Base-by-base conservation (phyloP, 2,797 vertebrate species). In the Anguilla marmorata region DNA sequence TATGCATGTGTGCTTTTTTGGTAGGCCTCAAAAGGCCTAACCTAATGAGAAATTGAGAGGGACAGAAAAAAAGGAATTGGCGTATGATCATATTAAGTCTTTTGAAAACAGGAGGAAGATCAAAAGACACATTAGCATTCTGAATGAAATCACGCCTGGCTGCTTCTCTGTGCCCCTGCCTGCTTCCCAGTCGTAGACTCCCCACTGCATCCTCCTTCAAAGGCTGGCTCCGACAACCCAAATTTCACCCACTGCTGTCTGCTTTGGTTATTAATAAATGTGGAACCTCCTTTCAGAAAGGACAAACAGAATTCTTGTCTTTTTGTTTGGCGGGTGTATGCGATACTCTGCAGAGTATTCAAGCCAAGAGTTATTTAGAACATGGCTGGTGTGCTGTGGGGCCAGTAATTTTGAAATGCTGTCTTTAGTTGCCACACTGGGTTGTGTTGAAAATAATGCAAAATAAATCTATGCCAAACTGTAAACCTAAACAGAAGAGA, bases 121-220 rank as follows among this genome's bases (percentile, higher is more conserved):
- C 93, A 95, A 95, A 85, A 95, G 93, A 92, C 92, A 93, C 94
- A 95, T 95, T 95, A 95, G 94, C 94, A 95, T 95, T 94, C 94
- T 94, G 94, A 95, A 95, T 94, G 93, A 94, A 94, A 95, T 94
- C 94, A 94, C 92, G 94, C 69, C 21, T 58, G 27, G 58, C 85
- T 48, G 85, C 60, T 21, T 84, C 79, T 82, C 83, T 56, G 50
- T 54, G 52, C 83, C 83, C 83, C 52, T 82, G 79, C 79, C 52
- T 30, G n/a, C n/a, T 84, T 58, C 30, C 52, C 83, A 19, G 33
- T 21, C 52, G 27, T 21, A 37, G 54, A 11, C 85, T 45, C 56
- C 85, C 85, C 37, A 69, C 85, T 86, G 85, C 41, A 60, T 45
- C 33, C 58, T 69, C 60, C 85, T 63, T 86, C 85, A 86, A 69